Conservation (phyloP, 2,888 invertebrate genomes). For the Epinotia nisella region DNA sequence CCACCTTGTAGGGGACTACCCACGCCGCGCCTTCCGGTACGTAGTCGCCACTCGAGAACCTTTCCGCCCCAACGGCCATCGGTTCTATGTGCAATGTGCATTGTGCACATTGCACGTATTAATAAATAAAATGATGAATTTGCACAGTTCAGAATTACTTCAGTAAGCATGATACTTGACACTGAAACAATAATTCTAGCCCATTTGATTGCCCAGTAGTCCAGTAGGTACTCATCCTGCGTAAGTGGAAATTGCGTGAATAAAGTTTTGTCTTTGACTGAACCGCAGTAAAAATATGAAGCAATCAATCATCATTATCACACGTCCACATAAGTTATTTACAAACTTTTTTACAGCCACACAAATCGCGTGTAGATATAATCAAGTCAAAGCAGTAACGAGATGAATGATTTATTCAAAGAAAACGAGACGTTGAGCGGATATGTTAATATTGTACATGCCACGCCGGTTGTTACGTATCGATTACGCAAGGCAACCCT, state of each 20-base stretch:
- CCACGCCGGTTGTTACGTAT: conserved; percentile 60
- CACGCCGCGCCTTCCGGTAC: too few species aligned
- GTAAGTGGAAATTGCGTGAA: not conserved
- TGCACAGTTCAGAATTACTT: not conserved
- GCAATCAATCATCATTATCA: conserved; percentile 22
- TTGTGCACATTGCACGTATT: too few species aligned
- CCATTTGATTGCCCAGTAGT: not conserved
- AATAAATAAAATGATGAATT: too few species aligned
- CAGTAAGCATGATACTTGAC: not conserved
- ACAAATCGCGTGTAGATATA: conserved; percentile 31
- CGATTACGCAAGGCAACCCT: conserved; percentile 63
- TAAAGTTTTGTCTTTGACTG: not conserved
- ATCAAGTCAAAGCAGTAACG: conserved; percentile 29
- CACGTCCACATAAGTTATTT: conserved; percentile 12
- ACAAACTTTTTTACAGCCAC: conserved; percentile 12
- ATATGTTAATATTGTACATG: conserved; percentile 35
- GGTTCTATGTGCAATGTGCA: too few species aligned
- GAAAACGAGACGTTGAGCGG: conserved; percentile 32
- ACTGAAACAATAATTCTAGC: not conserved
- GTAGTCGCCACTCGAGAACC: too few species aligned
- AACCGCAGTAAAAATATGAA: not conserved
- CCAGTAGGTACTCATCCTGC: too few species aligned
- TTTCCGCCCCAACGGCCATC: too few species aligned
- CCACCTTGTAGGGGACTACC: too few species aligned
- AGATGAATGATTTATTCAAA: conserved; percentile 40